Evolutionary conservation across 2,888 invertebrate genomes (phyloP).

Genomic region (Hybos culiciformis): DNA sequence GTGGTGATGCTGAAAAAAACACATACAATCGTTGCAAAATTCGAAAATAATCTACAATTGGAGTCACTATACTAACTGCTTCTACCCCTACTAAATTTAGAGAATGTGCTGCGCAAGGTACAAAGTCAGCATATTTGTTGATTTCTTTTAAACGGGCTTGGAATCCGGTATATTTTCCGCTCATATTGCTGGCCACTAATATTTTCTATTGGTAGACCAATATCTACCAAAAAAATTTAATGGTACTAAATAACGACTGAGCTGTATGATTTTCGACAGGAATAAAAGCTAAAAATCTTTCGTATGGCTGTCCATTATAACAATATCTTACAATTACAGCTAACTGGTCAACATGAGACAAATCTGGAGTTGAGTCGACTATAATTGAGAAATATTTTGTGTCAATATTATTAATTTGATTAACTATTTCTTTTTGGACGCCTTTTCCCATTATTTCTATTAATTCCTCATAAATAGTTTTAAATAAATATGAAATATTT

Average conservation of each 20-base stretch:
- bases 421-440: not conserved
- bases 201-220: too few species aligned
- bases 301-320: too few species aligned
- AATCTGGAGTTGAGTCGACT: constrained; percentile 4
- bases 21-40: constrained; percentile 1
- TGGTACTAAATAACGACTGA: too few species aligned
- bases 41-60: not conserved
- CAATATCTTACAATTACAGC: not conserved
- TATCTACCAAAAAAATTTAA: too few species aligned
- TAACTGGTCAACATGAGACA: constrained; percentile 1
- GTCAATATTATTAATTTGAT: not conserved
- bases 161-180: not conserved
- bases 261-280: too few species aligned
- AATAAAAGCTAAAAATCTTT: too few species aligned
- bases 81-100: not conserved
- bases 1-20: not conserved
- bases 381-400: constrained; percentile 3
- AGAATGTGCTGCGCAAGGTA: not conserved
- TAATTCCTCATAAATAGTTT: not conserved
- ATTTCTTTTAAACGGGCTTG: not conserved
- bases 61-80: not conserved
- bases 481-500: not conserved
- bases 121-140: not conserved
- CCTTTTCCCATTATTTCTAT: not conserved
- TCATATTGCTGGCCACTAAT: not conserved